Evolutionary conservation across 2,113 vertebrate species (phyloP), one percentile per base, ranked within the genome.

Genomic region (Gadus chalcogrammus): DNA sequence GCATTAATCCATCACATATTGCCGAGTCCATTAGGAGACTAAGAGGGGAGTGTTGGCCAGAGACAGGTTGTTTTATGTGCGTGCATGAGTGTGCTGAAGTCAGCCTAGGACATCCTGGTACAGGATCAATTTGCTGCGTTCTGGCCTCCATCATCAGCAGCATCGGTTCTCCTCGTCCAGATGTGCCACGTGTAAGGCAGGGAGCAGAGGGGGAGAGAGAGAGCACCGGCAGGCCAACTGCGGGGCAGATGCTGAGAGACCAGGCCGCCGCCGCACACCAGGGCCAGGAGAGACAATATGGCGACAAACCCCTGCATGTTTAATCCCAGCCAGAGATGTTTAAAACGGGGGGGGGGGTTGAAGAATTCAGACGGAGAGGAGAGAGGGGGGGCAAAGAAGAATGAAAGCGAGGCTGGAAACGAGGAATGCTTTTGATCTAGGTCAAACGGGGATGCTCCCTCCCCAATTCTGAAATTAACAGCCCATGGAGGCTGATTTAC

Each of bases 111-210:
- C 74, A 78, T 69, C 76, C 72, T 82, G 84, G 82, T 84, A 81
- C 77, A 69, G 79, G 74, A 79, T 70, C 80, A 78, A 79, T 76
- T 84, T 9, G 82, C 79, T 82, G 81, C 67, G 77, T 70, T 72
- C 75, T 73, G 79, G 80, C 42, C 63, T 78, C 42, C 85, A 75
- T 80, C 16, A 24, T 62, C 74, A 80, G 68, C 75, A 82, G 68
- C 75, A 82, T 65, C 75, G 82, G 84, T 88, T 90, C 87, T 87
- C 88, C 84, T 88, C 87, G 86, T 84, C 90, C 92, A 92, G 91
- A 93, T 92, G 91, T 91, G 91, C 91, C 91, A 91, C 91, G 88
- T 91, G 85, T 88, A 48, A 84, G 89, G 82, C 77, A 55, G 61
- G 69, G 74, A 86, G 74, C 79, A 82, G 70, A 82, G 70, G 42